Evolutionary conservation across 2,797 vertebrate genomes (phyloP), one percentile per base, ranked within the genome.

Genomic region (Sebastes iracundus): DNA sequence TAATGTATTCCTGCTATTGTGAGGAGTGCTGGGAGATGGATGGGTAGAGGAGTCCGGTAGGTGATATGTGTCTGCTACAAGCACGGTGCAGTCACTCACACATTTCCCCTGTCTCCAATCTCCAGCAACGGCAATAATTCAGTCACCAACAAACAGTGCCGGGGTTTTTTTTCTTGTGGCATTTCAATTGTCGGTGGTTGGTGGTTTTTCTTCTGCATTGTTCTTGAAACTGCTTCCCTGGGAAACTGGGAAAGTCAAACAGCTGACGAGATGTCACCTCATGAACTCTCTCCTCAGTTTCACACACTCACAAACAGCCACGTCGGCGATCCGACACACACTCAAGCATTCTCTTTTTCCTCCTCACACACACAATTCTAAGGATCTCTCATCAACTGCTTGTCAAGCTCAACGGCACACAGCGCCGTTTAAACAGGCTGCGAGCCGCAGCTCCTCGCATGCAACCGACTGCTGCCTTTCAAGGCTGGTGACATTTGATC

Each of bases 1-100:
- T 88, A 91, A 94, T 93, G 88, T 93, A 94, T 93, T 94, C 94
- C 93, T 93, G 90, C 92, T 87, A 93, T 94, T 95, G 94, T 95
- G 86, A 81, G 73, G 58, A 80, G 71, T 42, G 30, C 75, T 12
- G 64, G 79, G 85, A 93, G 93, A 96, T 92, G 89, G 93, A 95
- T 94, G 90, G 88, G 60, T 77, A 64, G 79, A 88, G 84, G 82
- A 90, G 88, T 91, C 92, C 85, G 68, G 84, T 89, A 87, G 85
- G 83, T 93, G 93, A 93, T 90, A 90, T 82, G 90, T 76, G 87
- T 90, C 82, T 88, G 80, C 90, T 73, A 80, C 81, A 67, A 77
- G 87, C 87, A 81, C 85, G 46, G 73, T n/a, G 82, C 75, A 87
- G 86, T 93, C 84, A 78, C 85, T 91, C 89, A 83, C 77, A 84